Evolutionary conservation across 2,888 invertebrate genomes (phyloP).

Genomic region (Andrena praecox): DNA sequence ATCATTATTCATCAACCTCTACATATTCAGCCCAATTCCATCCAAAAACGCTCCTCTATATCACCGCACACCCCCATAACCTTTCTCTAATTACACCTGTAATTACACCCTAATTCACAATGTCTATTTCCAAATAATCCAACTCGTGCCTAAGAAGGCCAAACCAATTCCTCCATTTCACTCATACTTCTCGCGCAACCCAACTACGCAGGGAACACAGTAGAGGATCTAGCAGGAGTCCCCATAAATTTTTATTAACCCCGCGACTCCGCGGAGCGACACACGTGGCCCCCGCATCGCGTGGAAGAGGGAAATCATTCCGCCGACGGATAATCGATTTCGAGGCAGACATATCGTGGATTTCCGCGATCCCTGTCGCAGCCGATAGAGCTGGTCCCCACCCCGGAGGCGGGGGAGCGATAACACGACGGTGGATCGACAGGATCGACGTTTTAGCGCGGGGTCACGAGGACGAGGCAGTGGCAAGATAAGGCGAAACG

Average conservation of each 20-base stretch:
- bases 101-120: too few relatives aligned
- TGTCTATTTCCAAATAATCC: too few relatives aligned
- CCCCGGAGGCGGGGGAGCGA: constrained; percentile 36
- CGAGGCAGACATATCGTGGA: constrained; percentile 63
- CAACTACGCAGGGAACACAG: not conserved
- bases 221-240: not conserved
- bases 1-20: too few relatives aligned
- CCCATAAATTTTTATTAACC: constrained; percentile 38
- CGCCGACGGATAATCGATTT: constrained; percentile 67
- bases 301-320: constrained; percentile 61
- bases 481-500: constrained; percentile 63
- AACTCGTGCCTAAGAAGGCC: not conserved
- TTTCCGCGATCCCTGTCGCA: constrained; percentile 63
- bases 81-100: too few relatives aligned
- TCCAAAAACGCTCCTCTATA: too few relatives aligned
- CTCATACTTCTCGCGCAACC: not conserved
- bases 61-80: too few relatives aligned
- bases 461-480: constrained; percentile 62
- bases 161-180: not conserved
- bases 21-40: too few relatives aligned
- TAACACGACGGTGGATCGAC: constrained; percentile 70
- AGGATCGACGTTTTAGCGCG: constrained; percentile 71
- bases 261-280: not conserved
- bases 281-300: not conserved
- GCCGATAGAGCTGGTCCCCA: constrained; percentile 58